These are phyloP conservation scores for Drosophila neonasuta DNA, from an alignment of 2,888 invertebrate genomes.

Conservation along the genomic window DNA sequence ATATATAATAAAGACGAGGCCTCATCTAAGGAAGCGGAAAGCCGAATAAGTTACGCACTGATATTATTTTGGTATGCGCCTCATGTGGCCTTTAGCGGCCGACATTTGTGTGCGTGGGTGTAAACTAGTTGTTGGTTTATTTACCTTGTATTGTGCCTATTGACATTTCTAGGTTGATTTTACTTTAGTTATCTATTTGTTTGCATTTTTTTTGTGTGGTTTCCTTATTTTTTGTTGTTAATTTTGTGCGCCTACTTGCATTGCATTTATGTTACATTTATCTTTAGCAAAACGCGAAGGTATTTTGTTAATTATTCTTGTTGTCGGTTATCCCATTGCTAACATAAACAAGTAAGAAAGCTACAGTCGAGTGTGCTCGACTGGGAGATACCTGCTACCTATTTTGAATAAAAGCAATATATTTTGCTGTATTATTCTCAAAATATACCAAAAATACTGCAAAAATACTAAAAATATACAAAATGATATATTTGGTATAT, in stretches of 20 bases:
- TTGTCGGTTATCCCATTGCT: too few relatives aligned
- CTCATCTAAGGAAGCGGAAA: slow-evolving; percentile 37
- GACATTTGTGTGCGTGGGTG: slow-evolving; percentile 3
- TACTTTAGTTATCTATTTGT: slow-evolving; percentile 21
- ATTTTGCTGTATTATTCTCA: too few relatives aligned
- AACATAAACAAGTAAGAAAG: too few relatives aligned
- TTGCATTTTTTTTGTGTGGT: slow-evolving; percentile 18
- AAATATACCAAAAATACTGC: too few relatives aligned
- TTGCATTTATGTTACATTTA: too few relatives aligned
- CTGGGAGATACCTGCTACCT: too few relatives aligned
- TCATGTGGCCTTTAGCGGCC: slow-evolving; percentile 36
- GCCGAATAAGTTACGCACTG: slow-evolving; percentile 42
- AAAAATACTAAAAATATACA: too few relatives aligned
- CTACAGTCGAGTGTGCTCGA: too few relatives aligned
- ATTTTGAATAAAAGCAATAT: too few relatives aligned
- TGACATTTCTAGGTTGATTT: slow-evolving; percentile 71
- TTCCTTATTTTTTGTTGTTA: slow-evolving; percentile 19
- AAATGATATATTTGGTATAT: too few relatives aligned
- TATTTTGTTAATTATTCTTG: too few relatives aligned
- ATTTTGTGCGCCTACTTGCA: slow-evolving; percentile 32
- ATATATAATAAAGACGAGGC: slow-evolving; percentile 33
- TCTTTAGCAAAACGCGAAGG: too few relatives aligned
- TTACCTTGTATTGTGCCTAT: slow-evolving; percentile 58
- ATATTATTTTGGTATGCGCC: slow-evolving; percentile 34
- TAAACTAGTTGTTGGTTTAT: slow-evolving; percentile 24